Conservation (phyloP, 1,140 invertebrate species). For the Radopholus similis region DNA sequence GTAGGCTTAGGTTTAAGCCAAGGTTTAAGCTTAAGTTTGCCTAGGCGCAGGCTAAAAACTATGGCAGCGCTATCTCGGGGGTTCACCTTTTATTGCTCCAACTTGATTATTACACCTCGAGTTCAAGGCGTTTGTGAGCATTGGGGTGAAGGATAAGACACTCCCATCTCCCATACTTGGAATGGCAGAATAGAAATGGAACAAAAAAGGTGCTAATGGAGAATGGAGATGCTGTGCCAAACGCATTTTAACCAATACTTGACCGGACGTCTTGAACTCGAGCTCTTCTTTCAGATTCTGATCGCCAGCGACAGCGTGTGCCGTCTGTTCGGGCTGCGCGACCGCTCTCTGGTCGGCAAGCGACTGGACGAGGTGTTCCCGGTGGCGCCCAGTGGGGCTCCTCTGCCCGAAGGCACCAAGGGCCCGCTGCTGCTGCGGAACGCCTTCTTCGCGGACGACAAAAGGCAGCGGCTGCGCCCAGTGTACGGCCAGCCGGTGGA, state of each 20-base stretch:
- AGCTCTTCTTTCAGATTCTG: conserved; percentile 27
- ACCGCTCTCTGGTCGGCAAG: conserved; percentile 36
- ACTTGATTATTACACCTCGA: too few species aligned
- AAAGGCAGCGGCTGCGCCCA: conserved; percentile 3
- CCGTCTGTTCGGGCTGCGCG: conserved; percentile 27
- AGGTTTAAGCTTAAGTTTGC: too few species aligned
- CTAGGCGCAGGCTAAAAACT: too few species aligned
- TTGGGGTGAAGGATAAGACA: too few species aligned
- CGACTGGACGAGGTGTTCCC: conserved; percentile 22
- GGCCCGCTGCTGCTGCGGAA: conserved; percentile 17
- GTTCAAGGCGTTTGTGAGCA: too few species aligned
- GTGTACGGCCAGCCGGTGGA: conserved; percentile 32
- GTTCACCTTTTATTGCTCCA: too few species aligned
- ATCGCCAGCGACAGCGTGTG: conserved; percentile 37
- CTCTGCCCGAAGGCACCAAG: background rate
- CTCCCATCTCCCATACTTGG: too few species aligned
- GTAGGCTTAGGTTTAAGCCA: too few species aligned
- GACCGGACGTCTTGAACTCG: background rate
- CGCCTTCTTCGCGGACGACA: conserved; percentile 14
- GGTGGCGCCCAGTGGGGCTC: background rate
- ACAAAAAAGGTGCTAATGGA: background rate
- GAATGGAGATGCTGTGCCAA: background rate
- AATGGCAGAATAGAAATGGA: too few species aligned
- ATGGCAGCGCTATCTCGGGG: too few species aligned
- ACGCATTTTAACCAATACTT: too few species aligned